phyloP scores from a whole-genome alignment of 92 coral and sea anemone species.

The Meandrina meandrites region DNA sequence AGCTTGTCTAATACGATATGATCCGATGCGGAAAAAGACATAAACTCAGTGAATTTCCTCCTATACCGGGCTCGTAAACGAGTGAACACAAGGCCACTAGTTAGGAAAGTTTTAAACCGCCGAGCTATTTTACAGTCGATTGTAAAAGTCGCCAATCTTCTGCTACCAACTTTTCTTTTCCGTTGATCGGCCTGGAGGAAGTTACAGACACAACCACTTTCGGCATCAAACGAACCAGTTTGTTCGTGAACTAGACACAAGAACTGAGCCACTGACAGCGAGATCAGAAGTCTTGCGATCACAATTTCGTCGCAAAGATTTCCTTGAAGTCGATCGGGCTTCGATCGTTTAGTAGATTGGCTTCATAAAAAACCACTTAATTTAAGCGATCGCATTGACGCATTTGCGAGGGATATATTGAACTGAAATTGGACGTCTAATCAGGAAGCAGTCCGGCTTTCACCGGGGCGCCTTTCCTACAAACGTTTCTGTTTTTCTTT shows the following conservation, averaged over 20 bases:
- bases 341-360: background rate
- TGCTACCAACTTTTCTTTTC: background rate
- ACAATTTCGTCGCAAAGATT: background rate
- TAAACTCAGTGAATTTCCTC: too few species aligned
- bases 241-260: background rate
- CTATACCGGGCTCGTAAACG: too few species aligned
- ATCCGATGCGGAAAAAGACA: too few species aligned
- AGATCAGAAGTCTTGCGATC: background rate
- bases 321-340: background rate
- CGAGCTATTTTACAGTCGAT: too few species aligned
- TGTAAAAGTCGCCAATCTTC: too few species aligned
- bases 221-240: background rate
- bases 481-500: background rate
- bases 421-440: background rate
- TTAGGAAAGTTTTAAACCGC: too few species aligned
- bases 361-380: background rate
- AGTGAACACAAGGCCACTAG: too few species aligned
- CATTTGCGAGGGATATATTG: background rate
- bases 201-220: too few species aligned
- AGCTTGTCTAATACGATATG: too few species aligned
- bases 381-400: background rate
- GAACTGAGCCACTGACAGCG: too few species aligned
- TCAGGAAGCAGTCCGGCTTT: background rate
- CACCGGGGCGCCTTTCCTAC: background rate
- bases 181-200: background rate